Evolutionary conservation across 2,113 vertebrate species (phyloP).

Genomic region (Lipotes vexillifer): DNA sequence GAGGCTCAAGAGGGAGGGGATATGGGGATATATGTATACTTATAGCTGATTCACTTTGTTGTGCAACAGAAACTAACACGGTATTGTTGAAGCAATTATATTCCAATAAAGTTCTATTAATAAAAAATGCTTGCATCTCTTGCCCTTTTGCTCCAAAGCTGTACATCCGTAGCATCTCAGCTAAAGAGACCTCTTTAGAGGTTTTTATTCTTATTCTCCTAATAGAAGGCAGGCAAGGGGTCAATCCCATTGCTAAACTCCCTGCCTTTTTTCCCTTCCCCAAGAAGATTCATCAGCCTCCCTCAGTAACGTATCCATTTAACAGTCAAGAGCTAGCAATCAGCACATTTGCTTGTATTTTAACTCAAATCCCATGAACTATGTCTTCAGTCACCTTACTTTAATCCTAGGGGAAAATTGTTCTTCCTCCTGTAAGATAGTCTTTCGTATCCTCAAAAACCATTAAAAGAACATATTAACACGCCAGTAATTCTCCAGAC

Average conservation of each 20-base stretch:
- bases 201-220: background rate
- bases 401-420: background rate
- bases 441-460: background rate
- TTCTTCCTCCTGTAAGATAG: background rate
- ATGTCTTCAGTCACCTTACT: background rate
- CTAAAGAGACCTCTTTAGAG: background rate
- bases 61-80: no score
- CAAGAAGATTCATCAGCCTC: background rate
- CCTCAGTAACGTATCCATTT: background rate
- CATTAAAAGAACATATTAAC: background rate
- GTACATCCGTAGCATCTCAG: background rate
- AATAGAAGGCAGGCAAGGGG: background rate
- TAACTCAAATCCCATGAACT: background rate
- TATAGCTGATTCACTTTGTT: no score
- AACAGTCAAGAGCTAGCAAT: background rate
- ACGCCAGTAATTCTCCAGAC: background rate
- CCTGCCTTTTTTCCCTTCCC: background rate
- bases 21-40: no score
- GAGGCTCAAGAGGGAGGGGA: no score
- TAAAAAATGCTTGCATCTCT: background rate
- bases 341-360: background rate
- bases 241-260: background rate
- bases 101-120: no score
- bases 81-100: no score
- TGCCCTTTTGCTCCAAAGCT: background rate